Base-by-base conservation (phyloP, 2,113 vertebrate species). In the Poeciliopsis turrubarensis region DNA sequence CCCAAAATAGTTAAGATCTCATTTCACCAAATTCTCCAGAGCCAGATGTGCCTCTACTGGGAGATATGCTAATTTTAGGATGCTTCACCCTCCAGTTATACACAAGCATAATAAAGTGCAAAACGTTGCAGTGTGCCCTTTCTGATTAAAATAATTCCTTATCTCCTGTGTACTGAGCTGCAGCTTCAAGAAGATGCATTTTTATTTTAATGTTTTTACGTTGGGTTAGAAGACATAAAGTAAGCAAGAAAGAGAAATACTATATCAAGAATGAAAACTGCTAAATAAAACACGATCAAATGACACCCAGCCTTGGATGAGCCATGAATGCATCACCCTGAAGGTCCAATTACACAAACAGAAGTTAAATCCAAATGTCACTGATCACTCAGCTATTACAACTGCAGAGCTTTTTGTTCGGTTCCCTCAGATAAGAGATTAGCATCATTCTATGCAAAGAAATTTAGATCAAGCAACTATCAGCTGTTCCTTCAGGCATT, bases 71-170 rank as follows among this genome's bases (percentile, higher is more conserved):
- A 81, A 86, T 90, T 37, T 65, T 60, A 2, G 4, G 64, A 5
- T 68, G 34, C 57, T 30, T 79, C 39, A 68, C 30, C 73, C 77
- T 44, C 14, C 10, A 68, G 88, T 77, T 69, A 77, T 68, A 65
- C 32, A 19, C n/a, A 39, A 30, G 60, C 37, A 32, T 80, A 85
- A 84, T 86, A 70, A 88, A 63, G 83, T 81, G 74, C 87, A 63
- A 71, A 68, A 81, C 84, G 85, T 89, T 87, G 78, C 62, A 57
- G 60, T 22, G 3, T 83, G 76, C 79, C 82, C 82, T 87, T 89
- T 89, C 32, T 47, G 29, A 81, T 65, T 39, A 1, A n/a, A 37
- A 68, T 67, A 63, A 73, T 69, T 22, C 17, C 41, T 70, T 0
- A 2, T 68, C 51, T 69, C 12, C 25, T 25, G 30, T 54, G 44